Base-by-base conservation (phyloP, 2,797 vertebrate species). In the Serranus cabrilla region DNA sequence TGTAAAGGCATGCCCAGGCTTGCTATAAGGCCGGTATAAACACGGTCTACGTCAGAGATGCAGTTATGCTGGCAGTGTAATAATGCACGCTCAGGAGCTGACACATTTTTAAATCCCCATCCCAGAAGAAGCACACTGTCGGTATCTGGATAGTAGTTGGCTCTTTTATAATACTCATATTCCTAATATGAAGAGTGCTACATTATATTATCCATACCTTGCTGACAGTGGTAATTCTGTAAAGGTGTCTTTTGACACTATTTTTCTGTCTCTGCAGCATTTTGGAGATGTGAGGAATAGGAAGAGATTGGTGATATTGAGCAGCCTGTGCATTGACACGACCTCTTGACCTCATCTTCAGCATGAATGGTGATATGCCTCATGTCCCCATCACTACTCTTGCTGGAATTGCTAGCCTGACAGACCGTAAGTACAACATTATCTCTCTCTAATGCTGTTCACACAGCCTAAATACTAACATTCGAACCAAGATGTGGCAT, bases 291-390 rank as follows among this genome's bases (percentile, higher is more conserved):
- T 98, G 94, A 98, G 96, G 95, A 96, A 95, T 93, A 94, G 95
- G 95, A 94, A 95, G 95, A 85, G 84, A 91, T 76, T 78, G 76
- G 87, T 81, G 89, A 91, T 84, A 86, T 60, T 96, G 87, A 97
- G 96, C 89, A 96, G 96, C 96, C 95, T 96, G 96, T 95, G 91
- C 95, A 95, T 90, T 85, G 93, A 83, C 94, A 90, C 92, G 93
- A 95, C 86, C 86, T 86, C 94, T 95, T 95, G 96, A 96, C 95
- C 96, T 96, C 96, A 96, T 96, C 96, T 98, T 98, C 98, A 99
- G 97, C 96, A 99, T 99, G 98, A 99, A 99, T 99, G 98, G 97
- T 97, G 98, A 99, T 97, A 99, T 99, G 98, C 98, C 98, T 97
- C 97, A 99, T 99, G 97, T 98, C 96, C 98, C 98, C 96, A 99